A percentile compares a stretch with the other conserved stretches of the same genome.
Evolutionary conservation across 2,888 invertebrate species (phyloP).

Genomic region (Lithophane leautieri): DNA sequence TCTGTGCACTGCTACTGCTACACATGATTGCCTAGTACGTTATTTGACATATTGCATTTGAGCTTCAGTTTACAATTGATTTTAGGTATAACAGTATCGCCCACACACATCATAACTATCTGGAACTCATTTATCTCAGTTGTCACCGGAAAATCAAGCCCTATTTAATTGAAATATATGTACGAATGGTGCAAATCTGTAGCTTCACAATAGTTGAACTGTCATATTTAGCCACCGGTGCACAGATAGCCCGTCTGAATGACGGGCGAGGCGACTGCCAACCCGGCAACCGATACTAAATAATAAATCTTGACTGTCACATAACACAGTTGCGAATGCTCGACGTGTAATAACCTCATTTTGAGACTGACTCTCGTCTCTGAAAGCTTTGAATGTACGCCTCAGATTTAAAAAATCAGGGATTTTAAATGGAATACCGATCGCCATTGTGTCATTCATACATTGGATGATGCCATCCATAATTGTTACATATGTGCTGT

Average conservation of each 20-base stretch:
- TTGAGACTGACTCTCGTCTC: conserved; percentile 29
- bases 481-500: no score
- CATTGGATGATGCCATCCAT: background rate
- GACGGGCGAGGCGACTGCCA: conserved; percentile 68
- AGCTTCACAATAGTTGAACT: conserved; percentile 53
- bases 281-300: conserved; percentile 66
- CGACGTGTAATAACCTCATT: conserved; percentile 54
- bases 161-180: conserved; percentile 1
- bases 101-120: background rate
- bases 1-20: background rate
- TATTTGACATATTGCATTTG: background rate
- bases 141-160: background rate
- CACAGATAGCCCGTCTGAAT: conserved; percentile 57
- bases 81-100: background rate
- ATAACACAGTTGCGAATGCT: conserved; percentile 52
- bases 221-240: conserved; percentile 67
- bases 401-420: background rate
- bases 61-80: conserved; percentile 12
- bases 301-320: conserved; percentile 69
- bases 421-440: background rate
- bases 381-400: background rate
- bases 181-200: conserved; percentile 24
- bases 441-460: background rate
- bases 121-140: background rate
- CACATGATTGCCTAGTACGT: background rate